Evolutionary conservation across 2,113 vertebrate species (phyloP), one percentile per base, ranked within the genome.

Genomic region (Scatophagus argus): DNA sequence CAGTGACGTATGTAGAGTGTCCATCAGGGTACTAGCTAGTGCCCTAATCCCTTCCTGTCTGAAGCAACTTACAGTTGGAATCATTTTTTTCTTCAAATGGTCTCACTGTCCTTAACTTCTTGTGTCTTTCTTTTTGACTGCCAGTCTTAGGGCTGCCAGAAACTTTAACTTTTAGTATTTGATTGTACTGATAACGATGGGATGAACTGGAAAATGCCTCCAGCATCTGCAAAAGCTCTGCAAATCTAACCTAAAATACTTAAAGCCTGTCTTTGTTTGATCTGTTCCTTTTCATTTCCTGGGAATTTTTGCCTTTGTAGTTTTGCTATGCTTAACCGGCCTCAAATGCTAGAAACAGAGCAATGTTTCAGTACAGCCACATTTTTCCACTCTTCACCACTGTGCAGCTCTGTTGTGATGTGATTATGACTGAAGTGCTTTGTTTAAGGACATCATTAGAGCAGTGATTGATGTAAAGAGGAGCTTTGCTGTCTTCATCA

Each of bases 1-100:
- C 74, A 54, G 67, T 85, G 79, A 87, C 87, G 77, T 83, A 72
- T 77, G 72, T 43, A 69, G 58, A 36, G 72, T 58, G 71, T 76
- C 77, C 89, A 64, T 74, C 59, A 68, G 39, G 56, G 32, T 61
- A 74, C 62, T 46, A 61, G 77, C 73, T 68, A 12, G 29, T 82
- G 74, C 31, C 39, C 31, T 91, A 92, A 93, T 93, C 89, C 85
- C 59, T 75, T 81, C 75, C 64, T 76, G 71, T 77, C 3, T 25
- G 52, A 64, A 76, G 66, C 72, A 43, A 54, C 69, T 81, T 66
- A 81, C 78, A 74, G 63, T 74, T 81, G 47, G 41, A 83, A 38
- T 83, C 62, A 56, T 4, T 77, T 38, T 64, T 25, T 79, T 43
- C 77, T 70, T 72, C 31, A 68, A 19, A 2, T 77, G 41, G 11